These are phyloP conservation scores for Steatornis caripensis DNA, from an alignment of 2,113 vertebrate species.

Conservation along the genomic window DNA sequence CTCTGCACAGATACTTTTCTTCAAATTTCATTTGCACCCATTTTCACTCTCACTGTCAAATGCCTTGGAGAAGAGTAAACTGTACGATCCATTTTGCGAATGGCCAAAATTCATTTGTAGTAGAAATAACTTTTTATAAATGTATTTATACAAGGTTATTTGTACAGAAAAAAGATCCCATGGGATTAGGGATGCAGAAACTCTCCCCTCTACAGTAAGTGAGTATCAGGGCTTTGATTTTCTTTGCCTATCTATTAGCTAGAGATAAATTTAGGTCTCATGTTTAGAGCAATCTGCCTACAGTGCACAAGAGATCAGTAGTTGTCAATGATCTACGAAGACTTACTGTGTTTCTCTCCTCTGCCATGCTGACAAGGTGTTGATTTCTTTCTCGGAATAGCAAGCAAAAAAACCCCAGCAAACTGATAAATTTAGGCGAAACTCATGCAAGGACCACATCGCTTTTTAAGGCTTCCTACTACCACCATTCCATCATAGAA, in stretches of 20 bases:
- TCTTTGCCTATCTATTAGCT: slow-evolving; percentile 22
- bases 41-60: not conserved
- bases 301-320: slow-evolving; percentile 37
- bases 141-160: not conserved
- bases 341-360: slow-evolving; percentile 43
- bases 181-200: not conserved
- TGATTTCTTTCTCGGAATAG: slow-evolving; percentile 46
- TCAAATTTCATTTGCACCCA: not conserved
- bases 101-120: not conserved
- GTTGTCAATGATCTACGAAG: slow-evolving; percentile 48
- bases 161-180: not conserved
- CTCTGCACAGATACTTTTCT: not conserved
- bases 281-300: slow-evolving; percentile 33
- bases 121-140: not conserved
- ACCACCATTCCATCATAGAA: not conserved
- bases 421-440: not conserved
- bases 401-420: not conserved
- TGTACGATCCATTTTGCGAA: not conserved
- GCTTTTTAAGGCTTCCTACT: slow-evolving; percentile 21
- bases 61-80: not conserved
- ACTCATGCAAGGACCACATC: slow-evolving; percentile 8
- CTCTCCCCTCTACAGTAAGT: not conserved
- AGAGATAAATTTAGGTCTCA: slow-evolving; percentile 49
- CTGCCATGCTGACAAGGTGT: slow-evolving; percentile 45
- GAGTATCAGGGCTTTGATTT: not conserved